Percentiles rank a stretch among this genome's conserved stretches.
phyloP scores from a whole-genome alignment of 2,113 vertebrate genomes.

The Rousettus leschenaultii region DNA sequence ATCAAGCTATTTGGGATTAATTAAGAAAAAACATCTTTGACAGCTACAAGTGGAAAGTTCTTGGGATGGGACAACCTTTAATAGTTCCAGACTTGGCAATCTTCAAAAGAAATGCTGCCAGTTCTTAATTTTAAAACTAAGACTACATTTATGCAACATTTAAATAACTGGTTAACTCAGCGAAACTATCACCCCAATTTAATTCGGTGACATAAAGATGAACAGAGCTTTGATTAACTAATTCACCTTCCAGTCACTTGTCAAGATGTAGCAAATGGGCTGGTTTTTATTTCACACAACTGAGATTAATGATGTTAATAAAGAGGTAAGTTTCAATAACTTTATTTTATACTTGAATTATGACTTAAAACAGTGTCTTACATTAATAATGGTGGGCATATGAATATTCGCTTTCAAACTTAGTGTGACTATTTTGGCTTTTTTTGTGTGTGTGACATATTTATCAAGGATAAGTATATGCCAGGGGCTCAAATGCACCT shows the following conservation, averaged over 20 bases:
- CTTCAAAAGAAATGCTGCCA: conserved; percentile 31
- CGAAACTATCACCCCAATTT: neutral
- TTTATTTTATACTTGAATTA: conserved; percentile 47
- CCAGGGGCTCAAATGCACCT: neutral
- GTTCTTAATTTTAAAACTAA: conserved; percentile 54
- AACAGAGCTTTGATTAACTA: conserved; percentile 41
- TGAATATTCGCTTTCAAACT: conserved; percentile 45
- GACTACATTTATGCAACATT: conserved; percentile 37
- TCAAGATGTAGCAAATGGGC: conserved; percentile 9
- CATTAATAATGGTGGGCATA: neutral
- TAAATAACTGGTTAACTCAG: conserved; percentile 53
- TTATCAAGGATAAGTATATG: neutral
- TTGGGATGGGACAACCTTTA: conserved; percentile 45
- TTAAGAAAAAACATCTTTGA: conserved; percentile 57
- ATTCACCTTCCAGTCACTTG: conserved; percentile 39
- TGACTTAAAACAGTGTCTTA: conserved; percentile 30
- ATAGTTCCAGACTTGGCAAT: conserved; percentile 52
- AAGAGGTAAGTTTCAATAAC: conserved; percentile 30
- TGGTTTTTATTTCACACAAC: conserved; percentile 28
- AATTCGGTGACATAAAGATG: conserved; percentile 25
- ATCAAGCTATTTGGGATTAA: conserved; percentile 55
- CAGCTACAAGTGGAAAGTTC: conserved; percentile 61
- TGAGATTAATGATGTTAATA: conserved; percentile 33
- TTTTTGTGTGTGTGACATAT: neutral
- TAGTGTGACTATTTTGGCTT: neutral